phyloP scores from a whole-genome alignment of 2,113 vertebrate genomes.

The Oncorhynchus clarkii region DNA sequence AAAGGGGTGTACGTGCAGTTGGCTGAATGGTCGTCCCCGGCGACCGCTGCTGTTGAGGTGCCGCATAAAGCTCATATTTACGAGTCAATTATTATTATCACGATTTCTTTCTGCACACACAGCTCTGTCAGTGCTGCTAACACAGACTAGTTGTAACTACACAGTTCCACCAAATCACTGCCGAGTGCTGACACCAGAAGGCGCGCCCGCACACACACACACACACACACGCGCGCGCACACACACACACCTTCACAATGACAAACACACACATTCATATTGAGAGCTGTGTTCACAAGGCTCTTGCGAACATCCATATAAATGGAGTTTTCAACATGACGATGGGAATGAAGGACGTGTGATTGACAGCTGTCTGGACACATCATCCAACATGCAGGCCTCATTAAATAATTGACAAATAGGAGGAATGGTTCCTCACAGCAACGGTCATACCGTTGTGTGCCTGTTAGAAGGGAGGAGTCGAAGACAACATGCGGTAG shows the following conservation, averaged over 20 bases:
- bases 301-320: background rate
- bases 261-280: constrained; percentile 25
- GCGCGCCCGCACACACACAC: background rate
- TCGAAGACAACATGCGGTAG: no score
- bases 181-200: background rate
- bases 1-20: constrained; percentile 8
- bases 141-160: constrained; percentile 16
- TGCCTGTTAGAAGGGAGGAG: no score
- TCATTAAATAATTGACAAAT: no score
- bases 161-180: constrained; percentile 15
- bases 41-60: constrained; percentile 21
- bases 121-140: constrained; percentile 40
- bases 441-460: no score
- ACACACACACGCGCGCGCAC: background rate
- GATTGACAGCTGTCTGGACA: background rate
- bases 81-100: constrained; percentile 20
- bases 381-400: no score
- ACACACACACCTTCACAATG: background rate
- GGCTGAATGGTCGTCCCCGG: constrained; percentile 8
- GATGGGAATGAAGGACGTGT: background rate
- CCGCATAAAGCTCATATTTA: constrained; percentile 24
- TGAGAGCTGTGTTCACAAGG: constrained; percentile 8
- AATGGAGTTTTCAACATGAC: background rate
- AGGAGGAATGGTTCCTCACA: no score
- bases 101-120: constrained; percentile 41